A percentile compares a stretch with the other conserved stretches of the same genome.
These are phyloP conservation scores for Nemurella pictetii DNA, from an alignment of 2,888 invertebrate species.

Conservation along the genomic window DNA sequence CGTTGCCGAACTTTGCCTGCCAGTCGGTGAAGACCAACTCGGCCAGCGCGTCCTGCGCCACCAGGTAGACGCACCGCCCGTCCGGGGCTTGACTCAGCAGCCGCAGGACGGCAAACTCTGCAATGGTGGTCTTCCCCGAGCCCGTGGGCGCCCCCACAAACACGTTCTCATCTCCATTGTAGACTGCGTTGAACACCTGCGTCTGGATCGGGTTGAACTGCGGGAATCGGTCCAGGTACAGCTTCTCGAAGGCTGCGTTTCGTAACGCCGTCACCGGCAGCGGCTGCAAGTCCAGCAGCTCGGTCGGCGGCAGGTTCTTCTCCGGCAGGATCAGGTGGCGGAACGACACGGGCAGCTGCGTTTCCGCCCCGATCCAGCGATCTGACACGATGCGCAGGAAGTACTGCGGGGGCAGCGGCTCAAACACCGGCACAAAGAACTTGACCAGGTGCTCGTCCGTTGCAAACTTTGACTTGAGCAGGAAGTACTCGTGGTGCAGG, in stretches of 20 bases:
- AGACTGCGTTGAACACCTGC: conserved; percentile 97
- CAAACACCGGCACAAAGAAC: conserved; percentile 98
- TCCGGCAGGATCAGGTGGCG: conserved; percentile 96
- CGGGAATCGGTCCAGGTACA: conserved; percentile 84
- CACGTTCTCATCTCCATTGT: conserved; percentile 97
- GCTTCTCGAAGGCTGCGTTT: conserved; percentile 80
- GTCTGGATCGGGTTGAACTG: conserved; percentile 99
- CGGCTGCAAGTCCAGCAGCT: conserved; percentile 94
- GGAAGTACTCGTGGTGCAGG: conserved; percentile 93
- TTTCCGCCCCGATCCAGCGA: conserved; percentile 93
- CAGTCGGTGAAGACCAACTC: conserved; percentile 89
- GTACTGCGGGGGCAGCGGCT: conserved; percentile 97
- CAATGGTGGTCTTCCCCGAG: conserved; percentile 91
- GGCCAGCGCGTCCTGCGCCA: conserved; percentile 89
- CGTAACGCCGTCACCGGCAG: conserved; percentile 90
- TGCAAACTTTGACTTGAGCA: conserved; percentile 92
- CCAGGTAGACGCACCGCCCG: conserved; percentile 91
- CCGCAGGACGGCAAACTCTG: conserved; percentile 92
- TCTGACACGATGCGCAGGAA: conserved; percentile 90
- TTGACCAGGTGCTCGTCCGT: conserved; percentile 95
- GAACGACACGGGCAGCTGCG: conserved; percentile 95
- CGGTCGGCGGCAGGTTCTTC: conserved; percentile 97
- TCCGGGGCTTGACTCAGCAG: conserved; percentile 73
- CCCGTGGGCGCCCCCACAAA: conserved; percentile 94
- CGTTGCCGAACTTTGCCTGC: conserved; percentile 82